Percentiles rank a stretch among this genome's conserved stretches.
Conservation (phyloP, 2,888 invertebrate species). For the Acanthoscelides obtectus region DNA sequence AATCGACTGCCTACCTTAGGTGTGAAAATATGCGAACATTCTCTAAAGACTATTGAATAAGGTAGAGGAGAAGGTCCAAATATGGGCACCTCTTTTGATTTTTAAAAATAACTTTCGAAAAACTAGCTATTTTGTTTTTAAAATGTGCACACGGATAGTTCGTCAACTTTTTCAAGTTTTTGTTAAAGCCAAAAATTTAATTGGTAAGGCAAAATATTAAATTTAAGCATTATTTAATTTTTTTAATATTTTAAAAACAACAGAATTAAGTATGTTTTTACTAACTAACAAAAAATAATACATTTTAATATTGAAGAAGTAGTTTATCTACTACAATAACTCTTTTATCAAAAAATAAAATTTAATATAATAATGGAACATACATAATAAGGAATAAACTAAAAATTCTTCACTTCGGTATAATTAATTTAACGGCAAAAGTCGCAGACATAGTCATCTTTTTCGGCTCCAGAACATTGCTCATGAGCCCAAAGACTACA, state of each 20-base stretch:
- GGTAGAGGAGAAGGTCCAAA: conserved; percentile 2
- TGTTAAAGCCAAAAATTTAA: not conserved
- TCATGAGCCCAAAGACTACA: conserved; percentile 19
- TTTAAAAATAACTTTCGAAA: not conserved
- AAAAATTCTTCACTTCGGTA: no score
- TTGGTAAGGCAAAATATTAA: not conserved
- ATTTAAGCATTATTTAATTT: no score
- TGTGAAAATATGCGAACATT: no score
- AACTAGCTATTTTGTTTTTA: not conserved
- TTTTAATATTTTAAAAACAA: no score
- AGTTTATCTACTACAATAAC: not conserved
- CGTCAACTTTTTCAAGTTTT: not conserved
- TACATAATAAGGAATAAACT: not conserved
- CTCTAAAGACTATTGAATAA: no score
- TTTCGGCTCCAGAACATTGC: conserved; percentile 20
- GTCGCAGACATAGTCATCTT: conserved; percentile 19
- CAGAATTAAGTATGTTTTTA: no score
- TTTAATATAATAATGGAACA: not conserved
- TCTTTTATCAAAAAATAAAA: not conserved
- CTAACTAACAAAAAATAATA: no score
- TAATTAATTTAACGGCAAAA: conserved; percentile 16
- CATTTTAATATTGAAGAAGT: no score
- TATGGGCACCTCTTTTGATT: conserved; percentile 5
- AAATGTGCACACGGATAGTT: conserved; percentile 1
- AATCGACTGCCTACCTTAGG: no score